phyloP scores from a whole-genome alignment of 2,113 vertebrate species.

The Carassius auratus region DNA sequence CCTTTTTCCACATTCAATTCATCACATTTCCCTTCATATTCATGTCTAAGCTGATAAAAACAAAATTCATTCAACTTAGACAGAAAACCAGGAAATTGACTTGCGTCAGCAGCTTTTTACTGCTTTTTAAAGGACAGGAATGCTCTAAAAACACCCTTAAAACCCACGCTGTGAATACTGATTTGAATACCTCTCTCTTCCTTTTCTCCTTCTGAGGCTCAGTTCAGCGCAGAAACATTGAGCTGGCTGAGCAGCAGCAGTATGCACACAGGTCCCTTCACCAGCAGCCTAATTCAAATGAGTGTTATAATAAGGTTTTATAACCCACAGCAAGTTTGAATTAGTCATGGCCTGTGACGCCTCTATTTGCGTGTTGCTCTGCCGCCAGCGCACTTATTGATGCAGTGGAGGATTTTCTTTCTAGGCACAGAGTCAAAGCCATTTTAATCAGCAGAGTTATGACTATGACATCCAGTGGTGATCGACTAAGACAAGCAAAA shows the following conservation, averaged over 20 bases:
- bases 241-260: constrained; percentile 18
- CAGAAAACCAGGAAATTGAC: constrained; percentile 20
- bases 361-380: constrained; percentile 25
- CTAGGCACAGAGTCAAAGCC: constrained; percentile 1
- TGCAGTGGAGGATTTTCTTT: constrained; percentile 9
- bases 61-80: constrained; percentile 11
- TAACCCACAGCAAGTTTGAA: constrained; percentile 35
- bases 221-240: constrained; percentile 45
- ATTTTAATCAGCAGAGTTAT: constrained; percentile 30
- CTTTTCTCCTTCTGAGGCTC: constrained; percentile 23
- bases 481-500: background rate
- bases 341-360: constrained; percentile 32
- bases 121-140: constrained; percentile 11
- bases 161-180: constrained; percentile 39
- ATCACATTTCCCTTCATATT: constrained; percentile 15
- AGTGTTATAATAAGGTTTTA: constrained; percentile 33
- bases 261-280: constrained; percentile 27
- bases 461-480: background rate
- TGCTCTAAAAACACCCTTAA: constrained; percentile 24
- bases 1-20: background rate
- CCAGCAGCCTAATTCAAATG: constrained; percentile 45
- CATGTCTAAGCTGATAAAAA: constrained; percentile 29
- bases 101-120: constrained; percentile 32
- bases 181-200: constrained; percentile 36
- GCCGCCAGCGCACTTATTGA: constrained; percentile 19